Conservation (phyloP, 2,113 vertebrate genomes). For the Machaerirhynchus nigripectus region DNA sequence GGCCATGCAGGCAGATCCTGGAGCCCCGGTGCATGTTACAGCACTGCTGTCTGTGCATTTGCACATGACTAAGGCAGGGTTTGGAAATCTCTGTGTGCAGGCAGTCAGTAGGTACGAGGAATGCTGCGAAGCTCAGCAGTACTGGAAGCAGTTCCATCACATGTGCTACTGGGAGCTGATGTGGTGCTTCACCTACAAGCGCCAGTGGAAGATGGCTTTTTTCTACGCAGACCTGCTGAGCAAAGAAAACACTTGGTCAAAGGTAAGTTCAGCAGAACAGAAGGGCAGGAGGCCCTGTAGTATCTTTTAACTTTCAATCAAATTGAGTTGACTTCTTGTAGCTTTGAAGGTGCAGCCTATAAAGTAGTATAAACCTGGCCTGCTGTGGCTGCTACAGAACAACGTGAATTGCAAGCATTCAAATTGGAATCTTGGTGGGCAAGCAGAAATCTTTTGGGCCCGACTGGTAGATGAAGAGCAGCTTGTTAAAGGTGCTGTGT, state of each 20-base stretch:
- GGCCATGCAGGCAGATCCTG: background rate
- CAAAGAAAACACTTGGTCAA: conserved; percentile 96
- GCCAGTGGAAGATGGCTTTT: conserved; percentile 98
- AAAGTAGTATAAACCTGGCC: background rate
- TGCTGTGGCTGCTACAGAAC: background rate
- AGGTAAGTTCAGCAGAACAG: conserved; percentile 72
- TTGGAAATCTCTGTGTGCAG: conserved; percentile 68
- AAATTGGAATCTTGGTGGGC: background rate
- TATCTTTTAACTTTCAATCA: background rate
- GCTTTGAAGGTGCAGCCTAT: background rate
- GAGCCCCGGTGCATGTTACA: background rate
- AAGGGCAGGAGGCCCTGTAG: background rate
- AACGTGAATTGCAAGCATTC: background rate
- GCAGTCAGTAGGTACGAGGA: conserved; percentile 89
- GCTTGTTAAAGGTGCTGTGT: background rate
- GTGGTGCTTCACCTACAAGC: conserved; percentile 98
- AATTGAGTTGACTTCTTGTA: background rate
- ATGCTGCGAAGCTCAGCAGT: conserved; percentile 93
- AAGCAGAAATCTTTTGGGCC: background rate
- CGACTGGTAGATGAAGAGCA: background rate
- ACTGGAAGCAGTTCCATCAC: conserved; percentile 98
- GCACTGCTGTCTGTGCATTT: background rate
- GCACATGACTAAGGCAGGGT: background rate
- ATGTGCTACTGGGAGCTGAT: conserved; percentile 99
- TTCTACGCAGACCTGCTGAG: conserved; percentile 95